Base-by-base conservation (phyloP, 2,888 invertebrate genomes). In the Sarcophaga subvicina region DNA sequence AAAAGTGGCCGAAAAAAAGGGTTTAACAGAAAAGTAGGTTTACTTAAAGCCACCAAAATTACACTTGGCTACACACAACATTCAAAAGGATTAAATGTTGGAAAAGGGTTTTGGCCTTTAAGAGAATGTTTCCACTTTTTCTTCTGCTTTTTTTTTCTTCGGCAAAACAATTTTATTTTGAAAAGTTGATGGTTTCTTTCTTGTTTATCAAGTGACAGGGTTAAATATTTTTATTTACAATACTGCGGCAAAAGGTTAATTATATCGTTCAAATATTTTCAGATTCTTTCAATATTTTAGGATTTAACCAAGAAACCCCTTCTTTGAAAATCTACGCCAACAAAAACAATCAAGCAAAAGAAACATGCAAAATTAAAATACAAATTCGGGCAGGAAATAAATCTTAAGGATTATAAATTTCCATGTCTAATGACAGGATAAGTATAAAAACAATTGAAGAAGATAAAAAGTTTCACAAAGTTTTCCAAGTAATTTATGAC, bases 211-310 rank as follows among this genome's bases (percentile, higher is more conserved):
- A 82, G 76, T 87, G 81, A 87, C 87, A 87, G 76, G 84, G 81
- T 76, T 84, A 82, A 82, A 82, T 84, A 76, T 63, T 72, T 85
- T 77, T 83, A 75, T 84, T 84, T 82, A 87, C 63, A 84, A 84
- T 63, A 54, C 76, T 82, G 87, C 69, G 87, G 87, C 76, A 87
- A 87, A 87, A 82, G 87, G 87, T 87, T 87, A 87, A 87, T 87
- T 87, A 87, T 72, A 59, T 64, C 62, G 75, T 78, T 67, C 66
- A 76, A 87, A 76, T 59, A 70, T 75, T 66, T 66, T 80, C 60
- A 75, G 60, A 81, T 77, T 63, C 64, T 49, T 62, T 83, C 76
- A 84, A 76, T 81, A 87, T 84, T 79, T 87, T 63, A 75, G 71
- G 81, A 75, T 80, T 78, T 70, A 76, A 64, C 22, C 64, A 64